These are phyloP conservation scores for Nothoprocta pentlandii DNA, from an alignment of 2,113 vertebrate genomes.

Conservation along the genomic window DNA sequence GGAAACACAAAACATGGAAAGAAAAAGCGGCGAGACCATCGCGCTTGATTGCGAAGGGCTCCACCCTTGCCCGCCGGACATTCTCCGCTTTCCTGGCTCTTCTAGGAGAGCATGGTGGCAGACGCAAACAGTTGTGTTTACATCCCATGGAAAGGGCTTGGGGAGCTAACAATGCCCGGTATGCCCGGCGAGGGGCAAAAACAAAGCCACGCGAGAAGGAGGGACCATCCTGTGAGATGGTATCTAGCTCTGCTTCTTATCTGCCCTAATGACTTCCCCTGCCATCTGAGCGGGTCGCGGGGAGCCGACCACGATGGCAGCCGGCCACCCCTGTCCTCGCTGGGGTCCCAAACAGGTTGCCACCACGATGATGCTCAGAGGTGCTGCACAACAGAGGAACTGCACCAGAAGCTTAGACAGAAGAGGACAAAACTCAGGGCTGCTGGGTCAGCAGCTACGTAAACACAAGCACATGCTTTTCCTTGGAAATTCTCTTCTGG, in stretches of 20 bases:
- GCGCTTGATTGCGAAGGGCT: conserved; percentile 30
- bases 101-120: background rate
- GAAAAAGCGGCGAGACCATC: conserved; percentile 19
- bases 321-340: too few species aligned
- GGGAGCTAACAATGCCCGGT: conserved; percentile 59
- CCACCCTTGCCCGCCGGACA: conserved; percentile 47
- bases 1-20: conserved; percentile 68
- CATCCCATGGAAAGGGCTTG: conserved; percentile 57
- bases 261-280: conserved; percentile 53
- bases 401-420: too few species aligned
- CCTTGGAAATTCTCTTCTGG: background rate
- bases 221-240: conserved; percentile 60
- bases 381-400: too few species aligned
- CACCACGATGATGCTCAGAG: background rate
- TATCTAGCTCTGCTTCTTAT: conserved; percentile 36
- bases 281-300: background rate
- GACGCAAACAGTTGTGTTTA: conserved; percentile 55
- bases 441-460: background rate
- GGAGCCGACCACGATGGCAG: background rate
- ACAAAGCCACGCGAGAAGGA: conserved; percentile 58
- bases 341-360: background rate
- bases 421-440: background rate
- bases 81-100: conserved; percentile 32
- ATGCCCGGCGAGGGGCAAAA: background rate
- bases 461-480: background rate